Evolutionary conservation across 2,113 vertebrate species (phyloP).

Genomic region (Circaetus gallicus): DNA sequence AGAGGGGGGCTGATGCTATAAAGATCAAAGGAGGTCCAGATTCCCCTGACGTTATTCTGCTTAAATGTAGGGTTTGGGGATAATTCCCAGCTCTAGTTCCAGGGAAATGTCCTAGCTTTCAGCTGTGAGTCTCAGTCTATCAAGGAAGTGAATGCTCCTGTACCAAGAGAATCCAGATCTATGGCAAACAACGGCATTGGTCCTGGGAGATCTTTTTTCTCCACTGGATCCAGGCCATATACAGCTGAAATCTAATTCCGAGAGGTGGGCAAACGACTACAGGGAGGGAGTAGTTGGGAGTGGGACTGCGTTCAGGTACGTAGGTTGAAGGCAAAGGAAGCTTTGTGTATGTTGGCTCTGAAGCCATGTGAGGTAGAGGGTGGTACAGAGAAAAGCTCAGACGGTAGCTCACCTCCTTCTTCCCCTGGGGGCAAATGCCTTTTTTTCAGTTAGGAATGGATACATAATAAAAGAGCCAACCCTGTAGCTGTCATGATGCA

Average conservation of each 20-base stretch:
- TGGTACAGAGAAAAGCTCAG: slow-evolving; percentile 58
- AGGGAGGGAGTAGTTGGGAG: slow-evolving; percentile 18
- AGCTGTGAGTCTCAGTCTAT: neutral
- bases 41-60: neutral
- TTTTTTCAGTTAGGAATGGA: slow-evolving; percentile 58
- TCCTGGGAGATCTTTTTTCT: neutral
- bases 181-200: neutral
- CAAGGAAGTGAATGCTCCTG: neutral
- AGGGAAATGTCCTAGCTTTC: neutral
- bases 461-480: slow-evolving; percentile 48
- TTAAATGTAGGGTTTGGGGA: neutral
- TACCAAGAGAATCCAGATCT: neutral
- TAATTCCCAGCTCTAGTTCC: neutral
- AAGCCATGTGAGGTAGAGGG: slow-evolving; percentile 51
- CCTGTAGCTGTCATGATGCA: slow-evolving; percentile 29
- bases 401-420: slow-evolving; percentile 55
- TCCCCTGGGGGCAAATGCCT: slow-evolving; percentile 23
- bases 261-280: slow-evolving; percentile 12
- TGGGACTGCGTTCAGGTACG: slow-evolving; percentile 18
- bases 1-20: slow-evolving; percentile 23
- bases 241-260: neutral
- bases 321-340: slow-evolving; percentile 54
- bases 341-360: slow-evolving; percentile 57
- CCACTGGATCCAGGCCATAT: neutral
- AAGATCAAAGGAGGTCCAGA: slow-evolving; percentile 43